Base-by-base conservation (phyloP, 92 coral and sea anemone species). In the Porites rus region DNA sequence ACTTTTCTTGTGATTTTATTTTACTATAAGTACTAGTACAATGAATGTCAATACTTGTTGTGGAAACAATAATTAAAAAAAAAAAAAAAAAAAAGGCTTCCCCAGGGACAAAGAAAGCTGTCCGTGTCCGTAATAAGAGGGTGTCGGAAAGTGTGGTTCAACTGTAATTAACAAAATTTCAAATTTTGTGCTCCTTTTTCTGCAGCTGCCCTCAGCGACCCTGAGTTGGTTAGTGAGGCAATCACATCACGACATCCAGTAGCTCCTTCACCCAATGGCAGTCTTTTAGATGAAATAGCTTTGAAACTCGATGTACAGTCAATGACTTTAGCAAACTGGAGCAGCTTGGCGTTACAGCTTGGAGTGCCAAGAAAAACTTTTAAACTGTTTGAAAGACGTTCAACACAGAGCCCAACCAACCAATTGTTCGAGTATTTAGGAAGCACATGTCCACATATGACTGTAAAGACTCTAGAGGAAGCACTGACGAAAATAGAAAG, bases 211-310 rank as follows among this genome's bases (percentile, higher is more conserved):
- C 54, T 56, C 50, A 6, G 19, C 10, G 65, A 51, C 31, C 54
- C 63, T 51, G 79, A 54, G 14, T 11, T 24, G 16, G 79, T 75
- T 6, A 24, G 20, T 31, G 79, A 75, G 13, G 43, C 20, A 4
- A 71, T 71, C 52, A 31, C 75, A 7, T 71, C 75, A 18, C 17
- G n/a, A 71, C 7, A 14, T 52, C 10, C 18, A 18, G 63, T 7
- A 52, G 65, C 12, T 19, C 65, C 79, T 75, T 50, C 76, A 11
- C 53, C n/a, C 50, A 22, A 10, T 9, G n/a, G 6, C n/a, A 50
- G 62, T 20, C 79, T 75, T 53, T 75, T 52, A n/a, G 66, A 71
- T 50, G 75, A 71, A 16, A 25, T 71, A 31, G 75, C 75, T 19
- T 24, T 31, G 1, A 20, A 5, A 16, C 51, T 71, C 6, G 75